Evolutionary conservation across 2,113 vertebrate species (phyloP).

Genomic region (Mellivora capensis): DNA sequence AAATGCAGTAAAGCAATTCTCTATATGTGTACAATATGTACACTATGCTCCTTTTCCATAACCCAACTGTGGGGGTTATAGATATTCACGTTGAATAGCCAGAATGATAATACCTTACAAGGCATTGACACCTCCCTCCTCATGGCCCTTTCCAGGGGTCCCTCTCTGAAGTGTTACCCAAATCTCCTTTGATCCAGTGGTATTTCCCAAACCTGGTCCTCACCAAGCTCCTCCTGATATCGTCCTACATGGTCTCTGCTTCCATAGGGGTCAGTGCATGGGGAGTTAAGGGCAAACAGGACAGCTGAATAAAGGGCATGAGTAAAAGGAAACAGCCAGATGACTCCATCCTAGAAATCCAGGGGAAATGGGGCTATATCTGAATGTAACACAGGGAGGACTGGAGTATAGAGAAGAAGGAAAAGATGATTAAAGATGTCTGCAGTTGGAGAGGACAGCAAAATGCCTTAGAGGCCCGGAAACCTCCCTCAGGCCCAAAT

Average conservation of each 20-base stretch:
- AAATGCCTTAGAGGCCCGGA: too few relatives aligned
- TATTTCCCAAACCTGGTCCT: background rate
- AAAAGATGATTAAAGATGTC: too few relatives aligned
- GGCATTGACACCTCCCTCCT: background rate
- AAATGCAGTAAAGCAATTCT: background rate
- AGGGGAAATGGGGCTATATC: background rate
- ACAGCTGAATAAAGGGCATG: background rate
- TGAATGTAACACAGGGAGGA: background rate
- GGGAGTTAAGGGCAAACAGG: background rate
- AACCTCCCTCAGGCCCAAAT: too few relatives aligned
- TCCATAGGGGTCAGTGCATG: background rate
- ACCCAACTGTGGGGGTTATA: background rate
- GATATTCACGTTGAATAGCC: background rate
- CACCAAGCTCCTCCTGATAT: too few relatives aligned
- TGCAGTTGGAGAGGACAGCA: too few relatives aligned
- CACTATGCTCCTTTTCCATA: too few relatives aligned
- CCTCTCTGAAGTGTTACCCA: background rate
- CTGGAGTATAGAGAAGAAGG: too few relatives aligned
- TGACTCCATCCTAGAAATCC: background rate
- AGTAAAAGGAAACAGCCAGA: background rate
- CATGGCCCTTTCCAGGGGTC: background rate
- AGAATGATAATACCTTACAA: background rate
- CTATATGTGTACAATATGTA: too few relatives aligned
- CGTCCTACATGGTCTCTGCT: background rate
- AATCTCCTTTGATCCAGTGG: background rate